Conservation (phyloP, 2,888 invertebrate genomes). For the Stegana nigrithorax region DNA sequence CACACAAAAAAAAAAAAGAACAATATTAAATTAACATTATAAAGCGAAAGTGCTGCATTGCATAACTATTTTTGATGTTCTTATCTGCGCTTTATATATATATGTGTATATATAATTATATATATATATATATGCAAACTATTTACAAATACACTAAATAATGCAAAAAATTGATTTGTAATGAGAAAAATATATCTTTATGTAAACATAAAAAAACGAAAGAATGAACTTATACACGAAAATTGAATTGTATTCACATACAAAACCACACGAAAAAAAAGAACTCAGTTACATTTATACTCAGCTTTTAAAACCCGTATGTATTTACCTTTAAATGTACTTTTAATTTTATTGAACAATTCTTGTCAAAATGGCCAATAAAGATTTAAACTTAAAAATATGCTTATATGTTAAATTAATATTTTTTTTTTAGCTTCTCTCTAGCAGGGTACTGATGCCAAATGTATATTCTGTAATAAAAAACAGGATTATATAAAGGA, state of each 20-base stretch:
- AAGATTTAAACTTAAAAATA: constrained; percentile 49
- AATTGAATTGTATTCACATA: no score
- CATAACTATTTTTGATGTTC: constrained; percentile 15
- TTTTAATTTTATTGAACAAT: constrained; percentile 45
- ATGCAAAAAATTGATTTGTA: background rate
- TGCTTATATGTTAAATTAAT: background rate
- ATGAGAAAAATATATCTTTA: constrained; percentile 21
- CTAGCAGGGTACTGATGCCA: no score
- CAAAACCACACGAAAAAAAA: background rate
- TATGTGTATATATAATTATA: background rate
- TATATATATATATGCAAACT: no score
- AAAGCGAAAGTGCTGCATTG: background rate
- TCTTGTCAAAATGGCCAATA: constrained; percentile 68
- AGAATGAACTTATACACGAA: background rate
- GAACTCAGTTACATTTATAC: background rate
- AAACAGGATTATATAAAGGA: no score
- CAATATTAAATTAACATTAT: background rate
- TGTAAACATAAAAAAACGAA: constrained; percentile 18
- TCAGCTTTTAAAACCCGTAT: background rate
- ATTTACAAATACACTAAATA: background rate
- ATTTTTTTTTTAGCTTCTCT: no score
- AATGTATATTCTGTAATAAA: no score
- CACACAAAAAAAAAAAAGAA: background rate
- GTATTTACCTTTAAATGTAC: constrained; percentile 3
- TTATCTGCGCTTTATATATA: constrained; percentile 12